Percentiles rank a stretch among this genome's conserved stretches.
Evolutionary conservation across 2,888 invertebrate genomes (phyloP).

Genomic region (Sialis fuliginosa): DNA sequence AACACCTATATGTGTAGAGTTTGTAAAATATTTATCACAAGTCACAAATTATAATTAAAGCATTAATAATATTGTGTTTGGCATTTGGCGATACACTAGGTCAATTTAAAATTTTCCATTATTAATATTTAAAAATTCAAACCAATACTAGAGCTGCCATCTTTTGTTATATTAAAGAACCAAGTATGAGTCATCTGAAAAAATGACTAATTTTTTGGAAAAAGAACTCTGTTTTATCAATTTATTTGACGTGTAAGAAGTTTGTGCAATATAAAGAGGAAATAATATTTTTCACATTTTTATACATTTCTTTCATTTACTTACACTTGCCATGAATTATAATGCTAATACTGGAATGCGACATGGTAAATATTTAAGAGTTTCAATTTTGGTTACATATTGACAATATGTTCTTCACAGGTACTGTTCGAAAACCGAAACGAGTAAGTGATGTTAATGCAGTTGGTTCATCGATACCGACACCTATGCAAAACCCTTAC

Average conservation of each 20-base stretch:
- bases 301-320: slow-evolving; percentile 2
- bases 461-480: slow-evolving; percentile 36
- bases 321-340: slow-evolving; percentile 20
- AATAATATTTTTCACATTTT: neutral
- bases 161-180: no score
- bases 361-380: slow-evolving; percentile 18
- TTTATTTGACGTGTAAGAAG: slow-evolving; percentile 1
- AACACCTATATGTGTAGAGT: no score
- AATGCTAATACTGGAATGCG: slow-evolving; percentile 22
- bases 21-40: no score
- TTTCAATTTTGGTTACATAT: neutral
- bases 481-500: slow-evolving; percentile 16
- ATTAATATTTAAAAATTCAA: no score
- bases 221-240: neutral
- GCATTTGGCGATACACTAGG: no score
- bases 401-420: slow-evolving; percentile 11
- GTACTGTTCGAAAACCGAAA: slow-evolving; percentile 36
- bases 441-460: slow-evolving; percentile 51
- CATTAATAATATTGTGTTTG: no score
- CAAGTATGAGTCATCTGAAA: no score
- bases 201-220: no score
- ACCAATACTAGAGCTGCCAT: no score
- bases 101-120: no score
- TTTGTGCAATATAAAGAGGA: neutral
- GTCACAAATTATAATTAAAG: no score